Percentiles rank a stretch among this genome's conserved stretches.
phyloP scores from a whole-genome alignment of 2,888 invertebrate species.

The Calameuta pallipes region DNA sequence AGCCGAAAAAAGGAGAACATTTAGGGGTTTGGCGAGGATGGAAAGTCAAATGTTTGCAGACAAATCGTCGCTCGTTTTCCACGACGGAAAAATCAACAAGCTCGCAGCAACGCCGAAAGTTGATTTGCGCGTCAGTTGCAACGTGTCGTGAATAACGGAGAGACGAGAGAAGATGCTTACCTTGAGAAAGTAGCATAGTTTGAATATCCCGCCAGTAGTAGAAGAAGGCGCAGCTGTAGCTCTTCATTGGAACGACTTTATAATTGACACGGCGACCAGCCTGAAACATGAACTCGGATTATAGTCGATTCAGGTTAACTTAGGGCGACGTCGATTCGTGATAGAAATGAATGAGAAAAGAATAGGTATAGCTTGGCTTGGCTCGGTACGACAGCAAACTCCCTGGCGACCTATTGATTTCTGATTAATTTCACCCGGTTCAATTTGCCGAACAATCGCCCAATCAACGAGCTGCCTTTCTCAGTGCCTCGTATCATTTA shows the following conservation, averaged over 20 bases:
- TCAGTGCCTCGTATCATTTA: neutral
- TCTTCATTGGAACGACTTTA: neutral
- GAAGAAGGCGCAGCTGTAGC: neutral
- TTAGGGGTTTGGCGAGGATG: neutral
- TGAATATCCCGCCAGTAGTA: neutral
- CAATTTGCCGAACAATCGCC: neutral
- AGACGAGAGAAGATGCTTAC: neutral
- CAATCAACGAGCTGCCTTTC: neutral
- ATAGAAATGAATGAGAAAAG: neutral
- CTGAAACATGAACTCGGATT: neutral
- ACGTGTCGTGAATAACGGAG: neutral
- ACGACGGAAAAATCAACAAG: constrained; percentile 42
- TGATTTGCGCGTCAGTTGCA: neutral
- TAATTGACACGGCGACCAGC: neutral
- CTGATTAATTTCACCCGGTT: neutral
- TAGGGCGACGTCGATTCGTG: neutral
- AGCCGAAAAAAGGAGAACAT: neutral
- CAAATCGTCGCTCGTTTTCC: constrained; percentile 43
- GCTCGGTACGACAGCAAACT: neutral
- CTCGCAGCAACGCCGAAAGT: constrained; percentile 13
- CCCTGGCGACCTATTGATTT: neutral
- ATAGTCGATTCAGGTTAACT: neutral
- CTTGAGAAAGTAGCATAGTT: neutral
- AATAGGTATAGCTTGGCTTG: neutral
- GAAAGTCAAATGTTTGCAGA: constrained; percentile 43